Evolutionary conservation across 2,797 vertebrate genomes (phyloP).

Genomic region (Arctocebus calabarensis): DNA sequence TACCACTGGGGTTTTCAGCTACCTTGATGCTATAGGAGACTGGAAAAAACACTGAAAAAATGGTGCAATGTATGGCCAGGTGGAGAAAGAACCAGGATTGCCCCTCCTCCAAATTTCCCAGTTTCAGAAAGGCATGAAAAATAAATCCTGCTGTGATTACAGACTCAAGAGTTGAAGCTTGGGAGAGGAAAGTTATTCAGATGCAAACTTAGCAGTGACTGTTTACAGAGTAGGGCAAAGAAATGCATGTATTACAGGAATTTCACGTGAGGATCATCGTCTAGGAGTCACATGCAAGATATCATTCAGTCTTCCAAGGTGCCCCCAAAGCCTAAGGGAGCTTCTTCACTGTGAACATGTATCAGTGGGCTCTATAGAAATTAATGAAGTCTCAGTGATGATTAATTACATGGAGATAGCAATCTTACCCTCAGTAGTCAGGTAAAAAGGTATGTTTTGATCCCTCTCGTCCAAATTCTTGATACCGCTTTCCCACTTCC

Average conservation of each 20-base stretch:
- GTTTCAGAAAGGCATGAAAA: conserved; percentile 43
- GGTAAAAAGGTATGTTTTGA: neutral
- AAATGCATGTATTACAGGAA: conserved; percentile 1
- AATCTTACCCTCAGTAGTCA: conserved; percentile 6
- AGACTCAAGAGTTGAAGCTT: neutral
- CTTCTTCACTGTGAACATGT: neutral
- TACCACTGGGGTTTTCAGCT: conserved; percentile 26
- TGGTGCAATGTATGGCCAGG: neutral
- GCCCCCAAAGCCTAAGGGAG: neutral
- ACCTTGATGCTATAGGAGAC: neutral
- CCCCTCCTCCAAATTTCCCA: conserved; percentile 8
- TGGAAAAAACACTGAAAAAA: conserved; percentile 28
- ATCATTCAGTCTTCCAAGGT: neutral
- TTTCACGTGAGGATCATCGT: neutral
- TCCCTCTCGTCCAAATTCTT: neutral
- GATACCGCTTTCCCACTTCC: neutral
- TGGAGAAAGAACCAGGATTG: neutral
- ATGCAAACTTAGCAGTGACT: neutral
- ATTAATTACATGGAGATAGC: conserved; percentile 3
- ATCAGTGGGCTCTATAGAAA: neutral
- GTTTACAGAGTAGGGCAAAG: conserved; percentile 25
- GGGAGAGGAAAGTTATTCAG: neutral
- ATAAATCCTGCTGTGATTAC: neutral
- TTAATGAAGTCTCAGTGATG: neutral
- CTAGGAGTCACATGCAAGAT: conserved; percentile 4